These are phyloP conservation scores for Macropodus opercularis DNA, from an alignment of 2,797 vertebrate species.

Conservation along the genomic window DNA sequence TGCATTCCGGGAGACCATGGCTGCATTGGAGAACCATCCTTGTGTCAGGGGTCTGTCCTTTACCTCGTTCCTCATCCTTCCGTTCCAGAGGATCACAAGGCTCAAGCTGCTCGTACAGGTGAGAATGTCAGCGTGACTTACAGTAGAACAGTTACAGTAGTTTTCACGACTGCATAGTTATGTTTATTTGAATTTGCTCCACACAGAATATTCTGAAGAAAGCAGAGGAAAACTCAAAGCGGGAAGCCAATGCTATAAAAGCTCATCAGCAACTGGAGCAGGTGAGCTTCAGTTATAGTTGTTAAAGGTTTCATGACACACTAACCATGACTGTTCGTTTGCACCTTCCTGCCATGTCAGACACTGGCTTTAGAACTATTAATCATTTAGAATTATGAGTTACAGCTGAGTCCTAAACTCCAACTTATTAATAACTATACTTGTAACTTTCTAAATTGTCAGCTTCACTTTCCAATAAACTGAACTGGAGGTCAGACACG, in stretches of 20 bases:
- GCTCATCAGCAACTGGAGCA: constrained; percentile 92
- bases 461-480: too few relatives aligned
- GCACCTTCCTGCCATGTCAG: too few relatives aligned
- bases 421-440: too few relatives aligned
- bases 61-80: constrained; percentile 95
- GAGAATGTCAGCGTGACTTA: constrained; percentile 17
- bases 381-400: too few relatives aligned
- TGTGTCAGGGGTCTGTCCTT: constrained; percentile 92
- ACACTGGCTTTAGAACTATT: too few relatives aligned
- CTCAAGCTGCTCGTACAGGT: constrained; percentile 96
- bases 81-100: constrained; percentile 95
- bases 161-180: not conserved
- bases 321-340: not conserved
- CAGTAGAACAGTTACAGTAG: not conserved
- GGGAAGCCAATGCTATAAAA: constrained; percentile 87
- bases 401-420: too few relatives aligned
- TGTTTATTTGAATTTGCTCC: constrained; percentile 2
- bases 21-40: constrained; percentile 87
- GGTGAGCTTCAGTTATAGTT: constrained; percentile 73
- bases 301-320: not conserved
- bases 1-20: constrained; percentile 88
- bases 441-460: too few relatives aligned
- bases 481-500: too few relatives aligned
- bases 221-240: constrained; percentile 89
- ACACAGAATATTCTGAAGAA: constrained; percentile 95